phyloP scores from a whole-genome alignment of 2,888 invertebrate species.

The Drosophila leonis region DNA sequence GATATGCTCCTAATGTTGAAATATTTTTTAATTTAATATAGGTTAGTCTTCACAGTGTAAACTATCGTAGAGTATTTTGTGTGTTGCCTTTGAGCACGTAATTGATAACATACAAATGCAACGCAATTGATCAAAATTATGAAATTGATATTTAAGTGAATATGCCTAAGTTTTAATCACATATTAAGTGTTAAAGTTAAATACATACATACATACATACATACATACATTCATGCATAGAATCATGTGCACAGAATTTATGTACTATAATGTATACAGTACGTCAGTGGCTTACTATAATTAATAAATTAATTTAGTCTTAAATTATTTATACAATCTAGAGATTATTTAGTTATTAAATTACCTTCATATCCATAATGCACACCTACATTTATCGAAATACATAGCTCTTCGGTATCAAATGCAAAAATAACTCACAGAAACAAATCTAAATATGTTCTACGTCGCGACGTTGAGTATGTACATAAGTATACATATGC shows the following conservation, averaged over 20 bases:
- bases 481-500: conserved; percentile 24
- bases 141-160: conserved; percentile 18
- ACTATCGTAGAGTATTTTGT: conserved; percentile 32
- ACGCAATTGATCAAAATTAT: conserved; percentile 26
- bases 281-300: conserved; percentile 42
- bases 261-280: conserved; percentile 31
- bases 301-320: conserved; percentile 37
- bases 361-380: conserved; percentile 22
- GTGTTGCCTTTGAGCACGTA: conserved; percentile 6
- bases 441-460: not conserved
- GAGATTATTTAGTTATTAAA: conserved; percentile 38
- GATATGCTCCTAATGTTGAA: conserved; percentile 22
- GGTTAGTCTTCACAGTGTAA: conserved; percentile 21
- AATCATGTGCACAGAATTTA: conserved; percentile 20
- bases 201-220: conserved; percentile 16
- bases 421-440: conserved; percentile 13
- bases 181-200: conserved; percentile 17
- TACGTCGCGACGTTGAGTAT: conserved; percentile 12
- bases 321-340: conserved; percentile 38
- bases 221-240: conserved; percentile 12
- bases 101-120: conserved; percentile 3
- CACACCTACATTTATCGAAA: conserved; percentile 14
- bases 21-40: conserved; percentile 39
- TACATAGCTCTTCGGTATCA: conserved; percentile 21
- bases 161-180: conserved; percentile 16